These are phyloP conservation scores for Molorchus minor DNA, from an alignment of 2,888 invertebrate species.

Conservation along the genomic window DNA sequence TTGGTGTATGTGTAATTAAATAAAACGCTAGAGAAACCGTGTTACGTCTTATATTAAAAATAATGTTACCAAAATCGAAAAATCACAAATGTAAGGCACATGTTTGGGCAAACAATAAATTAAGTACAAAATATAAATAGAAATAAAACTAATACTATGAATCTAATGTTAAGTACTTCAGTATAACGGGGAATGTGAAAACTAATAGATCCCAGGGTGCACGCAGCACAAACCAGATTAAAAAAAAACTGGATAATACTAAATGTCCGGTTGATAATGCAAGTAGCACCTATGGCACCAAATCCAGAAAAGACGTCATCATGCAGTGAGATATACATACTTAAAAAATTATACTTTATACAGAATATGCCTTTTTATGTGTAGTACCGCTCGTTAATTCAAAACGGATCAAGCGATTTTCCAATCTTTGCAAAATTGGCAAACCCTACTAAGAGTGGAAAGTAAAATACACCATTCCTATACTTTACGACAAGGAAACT, in stretches of 20 bases:
- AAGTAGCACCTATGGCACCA: too few relatives aligned
- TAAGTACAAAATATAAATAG: constrained; percentile 39
- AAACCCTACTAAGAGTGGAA: too few relatives aligned
- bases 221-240: not conserved
- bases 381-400: too few relatives aligned
- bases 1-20: not conserved
- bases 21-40: not conserved
- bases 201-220: constrained; percentile 6
- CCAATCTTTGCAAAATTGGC: too few relatives aligned
- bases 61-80: constrained; percentile 10
- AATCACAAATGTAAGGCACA: constrained; percentile 51
- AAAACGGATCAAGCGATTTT: too few relatives aligned
- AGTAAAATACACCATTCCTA: too few relatives aligned
- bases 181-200: constrained; percentile 33
- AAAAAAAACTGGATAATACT: not conserved
- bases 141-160: constrained; percentile 22
- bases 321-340: too few relatives aligned
- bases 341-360: too few relatives aligned
- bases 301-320: too few relatives aligned
- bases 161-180: constrained; percentile 29
- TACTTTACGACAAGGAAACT: too few relatives aligned
- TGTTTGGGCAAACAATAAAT: constrained; percentile 35
- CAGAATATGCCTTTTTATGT: too few relatives aligned
- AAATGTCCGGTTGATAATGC: too few relatives aligned
- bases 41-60: constrained; percentile 7